These are phyloP conservation scores for Hemibagrus wyckioides DNA, from an alignment of 2,113 vertebrate species.

Conservation along the genomic window DNA sequence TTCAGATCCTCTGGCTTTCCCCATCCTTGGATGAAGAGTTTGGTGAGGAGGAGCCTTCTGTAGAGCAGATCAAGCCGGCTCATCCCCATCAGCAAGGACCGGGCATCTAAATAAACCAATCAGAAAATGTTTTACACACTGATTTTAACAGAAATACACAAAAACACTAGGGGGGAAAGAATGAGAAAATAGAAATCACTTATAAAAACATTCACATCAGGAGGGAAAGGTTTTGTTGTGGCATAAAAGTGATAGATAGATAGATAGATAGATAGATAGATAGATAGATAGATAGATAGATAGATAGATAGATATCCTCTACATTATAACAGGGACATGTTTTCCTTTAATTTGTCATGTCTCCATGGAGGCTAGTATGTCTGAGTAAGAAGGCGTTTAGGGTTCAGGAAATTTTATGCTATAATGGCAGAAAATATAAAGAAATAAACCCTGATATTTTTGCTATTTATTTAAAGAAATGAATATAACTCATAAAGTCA, in stretches of 20 bases:
- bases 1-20: constrained; percentile 95
- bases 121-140: background rate
- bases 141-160: background rate
- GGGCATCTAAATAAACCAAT: constrained; percentile 68
- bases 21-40: constrained; percentile 98
- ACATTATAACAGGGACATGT: background rate
- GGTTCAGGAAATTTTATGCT: background rate
- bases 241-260: background rate
- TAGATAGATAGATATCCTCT: background rate
- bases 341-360: background rate
- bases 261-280: background rate
- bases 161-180: background rate
- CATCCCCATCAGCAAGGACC: constrained; percentile 85
- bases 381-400: background rate
- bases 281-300: too few relatives aligned
- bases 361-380: background rate
- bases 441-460: too few relatives aligned
- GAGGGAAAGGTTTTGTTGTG: background rate
- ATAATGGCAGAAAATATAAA: background rate
- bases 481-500: background rate
- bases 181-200: background rate
- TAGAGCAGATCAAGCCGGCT: constrained; percentile 94
- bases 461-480: too few relatives aligned
- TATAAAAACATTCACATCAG: background rate
- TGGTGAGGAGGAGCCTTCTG: constrained; percentile 92